Percentiles rank a stretch among this genome's conserved stretches.
phyloP scores from a whole-genome alignment of 53 echinoderm and acorn worm species.

The Stichopus horrens region DNA sequence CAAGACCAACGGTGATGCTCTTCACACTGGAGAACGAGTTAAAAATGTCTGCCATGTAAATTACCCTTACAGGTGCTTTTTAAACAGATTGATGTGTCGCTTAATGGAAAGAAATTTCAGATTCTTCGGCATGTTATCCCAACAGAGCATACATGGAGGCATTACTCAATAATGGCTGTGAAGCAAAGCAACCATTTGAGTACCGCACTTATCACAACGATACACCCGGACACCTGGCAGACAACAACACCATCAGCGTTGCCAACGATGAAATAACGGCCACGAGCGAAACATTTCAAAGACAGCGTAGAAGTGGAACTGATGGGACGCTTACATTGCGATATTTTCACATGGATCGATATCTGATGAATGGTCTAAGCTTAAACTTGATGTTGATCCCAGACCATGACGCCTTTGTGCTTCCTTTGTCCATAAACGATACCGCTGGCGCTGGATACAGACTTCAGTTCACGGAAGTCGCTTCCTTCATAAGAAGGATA shows the following conservation, averaged over 20 bases:
- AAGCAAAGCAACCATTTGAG: neutral
- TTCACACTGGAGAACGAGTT: neutral
- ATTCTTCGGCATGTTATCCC: conserved; percentile 43
- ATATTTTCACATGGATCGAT: conserved; percentile 49
- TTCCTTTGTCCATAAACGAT: neutral
- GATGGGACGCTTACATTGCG: conserved; percentile 27
- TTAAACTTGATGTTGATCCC: conserved; percentile 46
- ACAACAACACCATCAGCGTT: neutral
- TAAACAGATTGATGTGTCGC: conserved; percentile 53
- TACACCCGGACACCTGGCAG: neutral
- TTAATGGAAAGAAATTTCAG: conserved; percentile 53
- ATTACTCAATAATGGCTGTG: conserved; percentile 47
- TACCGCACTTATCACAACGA: neutral
- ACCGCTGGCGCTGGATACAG: conserved; percentile 1
- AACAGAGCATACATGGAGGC: conserved; percentile 51
- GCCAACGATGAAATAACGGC: too few species aligned
- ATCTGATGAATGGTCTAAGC: conserved; percentile 53
- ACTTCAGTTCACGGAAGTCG: too few species aligned
- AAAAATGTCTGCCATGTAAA: conserved; percentile 49
- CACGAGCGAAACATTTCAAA: neutral
- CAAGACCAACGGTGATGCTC: too few species aligned
- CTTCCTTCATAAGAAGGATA: neutral
- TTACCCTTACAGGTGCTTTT: conserved; percentile 37
- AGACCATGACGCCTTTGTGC: neutral
- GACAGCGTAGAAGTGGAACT: conserved; percentile 44